Percentiles rank a stretch among this genome's conserved stretches.
phyloP scores from a whole-genome alignment of 2,113 vertebrate genomes.

The Prietella phreatophila region DNA sequence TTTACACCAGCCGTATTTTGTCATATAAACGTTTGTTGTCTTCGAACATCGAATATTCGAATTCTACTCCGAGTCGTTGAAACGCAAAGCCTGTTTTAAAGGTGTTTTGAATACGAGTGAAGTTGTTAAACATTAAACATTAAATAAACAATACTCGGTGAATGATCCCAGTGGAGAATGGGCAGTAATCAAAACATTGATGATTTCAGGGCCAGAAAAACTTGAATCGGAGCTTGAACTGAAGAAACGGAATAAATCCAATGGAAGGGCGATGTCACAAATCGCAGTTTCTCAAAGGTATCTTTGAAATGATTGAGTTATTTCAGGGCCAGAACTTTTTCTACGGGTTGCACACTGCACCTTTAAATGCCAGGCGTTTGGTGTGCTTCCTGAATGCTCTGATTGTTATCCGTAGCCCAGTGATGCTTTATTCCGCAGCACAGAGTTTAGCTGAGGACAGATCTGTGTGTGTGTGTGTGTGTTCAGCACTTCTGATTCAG shows the following conservation, averaged over 20 bases:
- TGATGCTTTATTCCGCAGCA: background rate
- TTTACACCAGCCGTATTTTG: too few species aligned
- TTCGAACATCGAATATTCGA: background rate
- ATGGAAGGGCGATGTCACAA: background rate
- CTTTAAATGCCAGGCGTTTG: background rate
- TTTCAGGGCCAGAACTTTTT: background rate
- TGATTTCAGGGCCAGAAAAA: conserved; percentile 9
- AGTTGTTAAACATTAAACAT: background rate
- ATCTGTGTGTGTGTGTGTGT: background rate
- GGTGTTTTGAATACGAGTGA: too few species aligned
- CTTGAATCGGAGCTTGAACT: background rate
- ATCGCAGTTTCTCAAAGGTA: background rate
- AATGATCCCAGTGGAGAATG: background rate
- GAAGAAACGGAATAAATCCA: background rate
- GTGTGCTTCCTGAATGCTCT: conserved; percentile 42
- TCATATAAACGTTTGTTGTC: too few species aligned
- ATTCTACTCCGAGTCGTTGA: too few species aligned
- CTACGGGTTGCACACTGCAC: background rate
- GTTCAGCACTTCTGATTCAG: background rate
- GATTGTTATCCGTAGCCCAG: conserved; percentile 16
- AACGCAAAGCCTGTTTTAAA: too few species aligned
- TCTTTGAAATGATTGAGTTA: background rate
- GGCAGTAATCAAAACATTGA: background rate
- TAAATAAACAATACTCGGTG: background rate
- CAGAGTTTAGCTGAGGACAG: background rate